A percentile compares a stretch with the other conserved stretches of the same genome.
Evolutionary conservation across 2,797 vertebrate species (phyloP).

Genomic region (Ataeniobius toweri): DNA sequence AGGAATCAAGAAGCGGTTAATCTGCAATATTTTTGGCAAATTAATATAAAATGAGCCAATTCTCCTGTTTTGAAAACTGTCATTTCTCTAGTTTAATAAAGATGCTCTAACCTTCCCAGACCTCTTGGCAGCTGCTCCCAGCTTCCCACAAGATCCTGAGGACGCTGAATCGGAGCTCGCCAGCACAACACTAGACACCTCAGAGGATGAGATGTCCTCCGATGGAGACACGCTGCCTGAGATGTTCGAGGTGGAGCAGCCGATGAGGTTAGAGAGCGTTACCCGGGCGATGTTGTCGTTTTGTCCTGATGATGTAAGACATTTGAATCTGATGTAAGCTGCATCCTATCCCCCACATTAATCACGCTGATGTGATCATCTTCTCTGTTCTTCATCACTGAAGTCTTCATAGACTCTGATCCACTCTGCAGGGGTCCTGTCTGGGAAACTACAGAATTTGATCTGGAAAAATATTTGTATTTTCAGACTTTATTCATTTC

Average conservation of each 20-base stretch:
- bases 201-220: constrained; percentile 51
- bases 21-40: not conserved
- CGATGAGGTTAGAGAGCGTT: constrained; percentile 65
- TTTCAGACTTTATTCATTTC: not conserved
- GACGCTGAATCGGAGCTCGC: constrained; percentile 43
- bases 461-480: not conserved
- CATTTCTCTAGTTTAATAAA: not conserved
- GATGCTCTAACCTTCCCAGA: constrained; percentile 48
- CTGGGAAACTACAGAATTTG: not conserved
- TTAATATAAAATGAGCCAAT: not conserved
- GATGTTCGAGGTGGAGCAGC: constrained; percentile 3
- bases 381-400: not conserved
- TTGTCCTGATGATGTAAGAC: constrained; percentile 4
- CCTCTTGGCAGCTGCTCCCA: constrained; percentile 8
- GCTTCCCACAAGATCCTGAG: constrained; percentile 24
- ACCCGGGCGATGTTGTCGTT: not conserved
- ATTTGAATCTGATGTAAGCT: not conserved
- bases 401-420: not conserved
- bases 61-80: not conserved
- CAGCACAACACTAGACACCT: constrained; percentile 40
- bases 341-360: not conserved
- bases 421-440: not conserved
- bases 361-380: not conserved
- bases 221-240: constrained; percentile 40
- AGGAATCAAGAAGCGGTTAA: not conserved